phyloP scores from a whole-genome alignment of 2,797 vertebrate species.

The Sciurus vulgaris region DNA sequence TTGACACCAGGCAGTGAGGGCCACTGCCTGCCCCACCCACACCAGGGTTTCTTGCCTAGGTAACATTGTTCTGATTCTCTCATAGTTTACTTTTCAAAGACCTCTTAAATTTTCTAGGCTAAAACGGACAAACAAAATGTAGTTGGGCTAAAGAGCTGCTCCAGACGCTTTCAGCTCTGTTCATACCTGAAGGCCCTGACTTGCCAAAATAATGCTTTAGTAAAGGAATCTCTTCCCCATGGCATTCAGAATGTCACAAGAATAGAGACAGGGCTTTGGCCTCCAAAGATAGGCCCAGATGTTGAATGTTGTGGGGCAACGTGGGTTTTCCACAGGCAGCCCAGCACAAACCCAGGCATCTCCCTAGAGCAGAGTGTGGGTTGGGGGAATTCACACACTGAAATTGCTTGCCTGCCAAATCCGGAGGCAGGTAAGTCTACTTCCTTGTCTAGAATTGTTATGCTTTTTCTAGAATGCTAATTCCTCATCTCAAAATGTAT shows the following conservation, averaged over 20 bases:
- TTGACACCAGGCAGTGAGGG: neutral
- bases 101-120: neutral
- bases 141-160: neutral
- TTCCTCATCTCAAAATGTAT: neutral
- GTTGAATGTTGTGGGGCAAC: neutral
- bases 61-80: slow-evolving; percentile 15
- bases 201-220: slow-evolving; percentile 35
- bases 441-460: slow-evolving; percentile 3
- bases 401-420: slow-evolving; percentile 39
- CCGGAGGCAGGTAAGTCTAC: slow-evolving; percentile 49
- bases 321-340: neutral
- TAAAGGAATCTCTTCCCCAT: slow-evolving; percentile 16
- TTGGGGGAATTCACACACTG: neutral
- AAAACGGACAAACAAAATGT: neutral
- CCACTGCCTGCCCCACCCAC: fast-evolving
- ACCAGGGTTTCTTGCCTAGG: neutral
- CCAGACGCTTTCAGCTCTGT: neutral
- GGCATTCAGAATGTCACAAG: neutral
- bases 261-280: neutral
- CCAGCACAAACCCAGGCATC: slow-evolving; percentile 3
- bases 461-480: slow-evolving; percentile 67
- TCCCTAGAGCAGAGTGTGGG: slow-evolving; percentile 58
- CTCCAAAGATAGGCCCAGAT: slow-evolving; percentile 53
- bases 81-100: slow-evolving; percentile 29
- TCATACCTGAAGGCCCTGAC: slow-evolving; percentile 47